A percentile compares a stretch with the other conserved stretches of the same genome.
phyloP scores from a whole-genome alignment of 2,113 vertebrate genomes.

The Arothron firmamentum region DNA sequence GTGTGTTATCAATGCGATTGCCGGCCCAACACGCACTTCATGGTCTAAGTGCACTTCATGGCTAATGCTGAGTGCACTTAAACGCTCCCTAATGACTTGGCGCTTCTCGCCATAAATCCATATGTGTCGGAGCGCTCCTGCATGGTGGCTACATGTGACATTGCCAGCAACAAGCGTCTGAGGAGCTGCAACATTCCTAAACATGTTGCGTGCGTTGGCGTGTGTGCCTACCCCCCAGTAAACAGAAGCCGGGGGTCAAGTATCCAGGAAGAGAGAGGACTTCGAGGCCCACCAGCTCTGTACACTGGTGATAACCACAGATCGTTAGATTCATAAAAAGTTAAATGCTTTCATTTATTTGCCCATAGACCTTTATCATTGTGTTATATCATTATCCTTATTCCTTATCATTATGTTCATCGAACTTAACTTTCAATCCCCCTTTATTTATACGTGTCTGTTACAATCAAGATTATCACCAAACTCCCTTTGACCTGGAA shows the following conservation, averaged over 20 bases:
- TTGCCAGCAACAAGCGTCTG: not conserved
- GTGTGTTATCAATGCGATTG: conserved; percentile 29
- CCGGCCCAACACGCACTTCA: conserved; percentile 35
- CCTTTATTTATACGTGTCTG: too few relatives aligned
- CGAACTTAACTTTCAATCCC: too few relatives aligned
- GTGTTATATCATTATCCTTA: too few relatives aligned
- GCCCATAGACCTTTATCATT: too few relatives aligned
- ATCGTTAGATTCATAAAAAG: not conserved
- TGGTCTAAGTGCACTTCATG: conserved; percentile 47
- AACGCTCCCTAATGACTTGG: conserved; percentile 40
- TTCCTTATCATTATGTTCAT: too few relatives aligned
- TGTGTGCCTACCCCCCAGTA: conserved; percentile 1
- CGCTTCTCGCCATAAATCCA: conserved; percentile 15
- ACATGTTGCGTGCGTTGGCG: conserved; percentile 2
- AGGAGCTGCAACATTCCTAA: conserved; percentile 7
- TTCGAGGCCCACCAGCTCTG: not conserved
- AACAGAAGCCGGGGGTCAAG: not conserved
- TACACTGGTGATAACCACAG: not conserved
- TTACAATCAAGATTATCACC: too few relatives aligned
- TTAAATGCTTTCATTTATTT: too few relatives aligned
- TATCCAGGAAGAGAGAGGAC: not conserved
- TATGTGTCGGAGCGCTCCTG: conserved; percentile 28
- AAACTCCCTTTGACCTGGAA: too few relatives aligned
- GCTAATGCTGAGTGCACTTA: conserved; percentile 53
- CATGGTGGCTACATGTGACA: not conserved